Evolutionary conservation across 2,797 vertebrate species (phyloP).

Genomic region (Picus viridis): DNA sequence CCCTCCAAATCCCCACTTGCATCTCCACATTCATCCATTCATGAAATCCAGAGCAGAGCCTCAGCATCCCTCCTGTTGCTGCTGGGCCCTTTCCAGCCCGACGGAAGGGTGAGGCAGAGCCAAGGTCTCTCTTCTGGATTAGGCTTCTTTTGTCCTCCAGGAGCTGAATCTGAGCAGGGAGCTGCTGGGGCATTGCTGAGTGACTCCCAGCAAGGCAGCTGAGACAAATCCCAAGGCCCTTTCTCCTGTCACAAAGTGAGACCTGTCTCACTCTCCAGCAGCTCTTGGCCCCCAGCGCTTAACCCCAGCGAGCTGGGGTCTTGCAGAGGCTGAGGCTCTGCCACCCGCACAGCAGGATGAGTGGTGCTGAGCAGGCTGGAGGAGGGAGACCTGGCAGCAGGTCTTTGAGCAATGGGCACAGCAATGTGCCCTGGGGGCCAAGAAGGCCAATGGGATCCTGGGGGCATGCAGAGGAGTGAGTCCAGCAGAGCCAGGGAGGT

Average conservation of each 20-base stretch:
- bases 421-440: no score
- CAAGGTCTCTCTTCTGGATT: background rate
- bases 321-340: background rate
- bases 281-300: background rate
- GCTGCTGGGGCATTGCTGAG: background rate
- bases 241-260: background rate
- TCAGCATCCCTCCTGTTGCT: background rate
- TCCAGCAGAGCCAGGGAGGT: no score
- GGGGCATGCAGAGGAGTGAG: no score
- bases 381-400: background rate
- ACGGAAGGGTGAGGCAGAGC: background rate
- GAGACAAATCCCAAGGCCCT: background rate
- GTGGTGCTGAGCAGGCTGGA: accelerated
- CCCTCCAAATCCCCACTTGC: conserved; percentile 56
- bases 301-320: background rate
- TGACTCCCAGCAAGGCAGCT: background rate
- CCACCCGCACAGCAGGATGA: background rate
- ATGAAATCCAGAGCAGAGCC: conserved; percentile 51
- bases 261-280: accelerated
- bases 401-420: background rate
- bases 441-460: no score
- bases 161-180: background rate
- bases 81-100: background rate
- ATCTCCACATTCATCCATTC: conserved; percentile 47
- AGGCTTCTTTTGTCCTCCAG: background rate